A percentile compares a stretch with the other conserved stretches of the same genome.
These are phyloP conservation scores for Psephotus haematonotus DNA, from an alignment of 2,113 vertebrate species.

Conservation along the genomic window DNA sequence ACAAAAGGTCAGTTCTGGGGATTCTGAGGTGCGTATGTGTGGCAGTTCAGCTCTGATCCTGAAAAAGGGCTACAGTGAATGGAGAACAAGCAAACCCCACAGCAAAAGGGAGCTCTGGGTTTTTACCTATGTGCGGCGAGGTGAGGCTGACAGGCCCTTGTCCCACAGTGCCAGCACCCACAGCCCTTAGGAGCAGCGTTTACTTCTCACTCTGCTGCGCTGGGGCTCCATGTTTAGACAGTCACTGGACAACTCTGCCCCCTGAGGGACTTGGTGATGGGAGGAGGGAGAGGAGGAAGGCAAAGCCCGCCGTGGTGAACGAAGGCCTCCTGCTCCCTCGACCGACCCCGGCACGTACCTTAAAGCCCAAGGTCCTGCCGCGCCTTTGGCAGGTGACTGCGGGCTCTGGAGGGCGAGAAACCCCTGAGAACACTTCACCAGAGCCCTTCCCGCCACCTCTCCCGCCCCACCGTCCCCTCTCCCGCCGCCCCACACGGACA, in stretches of 20 bases:
- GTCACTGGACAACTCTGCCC: neutral
- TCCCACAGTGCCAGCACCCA: neutral
- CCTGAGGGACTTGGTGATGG: neutral
- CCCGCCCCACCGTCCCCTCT: neutral
- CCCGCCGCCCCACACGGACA: neutral
- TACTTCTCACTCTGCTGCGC: accelerated
- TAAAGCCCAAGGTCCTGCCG: neutral
- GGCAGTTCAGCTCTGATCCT: accelerated
- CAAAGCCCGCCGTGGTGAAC: neutral
- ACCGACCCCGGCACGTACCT: neutral
- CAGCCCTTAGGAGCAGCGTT: neutral
- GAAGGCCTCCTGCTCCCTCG: neutral
- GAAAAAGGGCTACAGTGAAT: accelerated
- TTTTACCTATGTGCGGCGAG: neutral
- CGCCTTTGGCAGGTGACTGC: neutral
- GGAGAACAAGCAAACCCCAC: accelerated
- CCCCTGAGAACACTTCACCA: neutral
- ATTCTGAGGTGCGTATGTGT: accelerated
- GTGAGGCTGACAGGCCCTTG: neutral
- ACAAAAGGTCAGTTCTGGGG: accelerated
- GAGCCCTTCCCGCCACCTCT: neutral
- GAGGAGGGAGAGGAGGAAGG: neutral
- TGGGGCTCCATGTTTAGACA: neutral
- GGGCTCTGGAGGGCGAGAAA: neutral
- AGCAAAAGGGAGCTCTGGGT: neutral